These are phyloP conservation scores for Megastigmus dorsalis DNA, from an alignment of 2,888 invertebrate genomes.

Conservation along the genomic window DNA sequence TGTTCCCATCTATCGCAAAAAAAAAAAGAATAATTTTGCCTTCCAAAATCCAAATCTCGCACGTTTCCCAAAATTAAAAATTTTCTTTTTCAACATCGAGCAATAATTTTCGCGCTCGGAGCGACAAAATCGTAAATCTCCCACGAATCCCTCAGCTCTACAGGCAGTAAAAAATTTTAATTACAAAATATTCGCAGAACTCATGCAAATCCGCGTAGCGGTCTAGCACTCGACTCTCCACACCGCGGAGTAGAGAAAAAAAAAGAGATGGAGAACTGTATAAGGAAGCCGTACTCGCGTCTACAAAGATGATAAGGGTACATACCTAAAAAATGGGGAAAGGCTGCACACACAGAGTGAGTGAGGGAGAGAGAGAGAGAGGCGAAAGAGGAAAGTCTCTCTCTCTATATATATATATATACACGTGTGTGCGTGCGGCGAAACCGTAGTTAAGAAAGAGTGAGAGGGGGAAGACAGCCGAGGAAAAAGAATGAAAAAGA, in stretches of 20 bases:
- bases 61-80: too few species aligned
- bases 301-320: slow-evolving; percentile 30
- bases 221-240: too few species aligned
- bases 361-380: not conserved
- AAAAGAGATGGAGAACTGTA: not conserved
- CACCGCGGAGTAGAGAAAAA: not conserved
- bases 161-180: slow-evolving; percentile 28
- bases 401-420: not conserved
- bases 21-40: too few species aligned
- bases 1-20: too few species aligned
- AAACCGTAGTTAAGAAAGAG: not conserved
- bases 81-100: not conserved
- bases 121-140: slow-evolving; percentile 11
- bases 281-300: not conserved
- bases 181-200: slow-evolving; percentile 39
- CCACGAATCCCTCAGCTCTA: not conserved
- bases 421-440: too few species aligned
- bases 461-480: not conserved
- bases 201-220: slow-evolving; percentile 16
- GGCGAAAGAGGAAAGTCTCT: not conserved
- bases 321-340: too few species aligned
- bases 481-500: not conserved
- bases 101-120: not conserved
- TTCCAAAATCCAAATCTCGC: too few species aligned
- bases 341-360: too few species aligned